Conservation (phyloP, 2,888 invertebrate species). For the Autographa gamma region DNA sequence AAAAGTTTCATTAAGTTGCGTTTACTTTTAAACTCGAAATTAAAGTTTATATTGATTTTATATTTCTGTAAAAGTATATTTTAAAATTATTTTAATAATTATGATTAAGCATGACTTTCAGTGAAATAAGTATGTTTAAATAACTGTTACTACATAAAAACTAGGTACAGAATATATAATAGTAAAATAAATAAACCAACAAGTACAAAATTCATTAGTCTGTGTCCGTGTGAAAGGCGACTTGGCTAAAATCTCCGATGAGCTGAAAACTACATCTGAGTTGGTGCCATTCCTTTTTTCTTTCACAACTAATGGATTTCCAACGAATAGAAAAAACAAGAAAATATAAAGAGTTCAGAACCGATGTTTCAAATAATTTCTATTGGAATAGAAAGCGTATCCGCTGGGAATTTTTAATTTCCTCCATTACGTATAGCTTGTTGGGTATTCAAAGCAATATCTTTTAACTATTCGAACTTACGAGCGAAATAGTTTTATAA, state of each 20-base stretch:
- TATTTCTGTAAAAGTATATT: no score
- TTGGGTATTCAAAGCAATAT: slow-evolving; percentile 30
- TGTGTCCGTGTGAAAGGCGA: slow-evolving; percentile 44
- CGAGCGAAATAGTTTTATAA: not conserved
- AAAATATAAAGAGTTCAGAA: slow-evolving; percentile 58
- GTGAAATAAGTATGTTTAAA: not conserved
- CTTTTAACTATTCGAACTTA: slow-evolving; percentile 39
- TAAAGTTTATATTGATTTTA: no score
- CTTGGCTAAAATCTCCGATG: slow-evolving; percentile 67
- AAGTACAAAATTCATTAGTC: slow-evolving; percentile 53
- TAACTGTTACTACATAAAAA: not conserved
- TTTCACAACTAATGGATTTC: slow-evolving; percentile 74
- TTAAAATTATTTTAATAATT: no score
- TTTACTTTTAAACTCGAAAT: no score
- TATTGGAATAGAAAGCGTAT: slow-evolving; percentile 65
- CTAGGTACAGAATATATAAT: slow-evolving; percentile 5
- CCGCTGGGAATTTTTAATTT: slow-evolving; percentile 70
- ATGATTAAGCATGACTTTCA: no score
- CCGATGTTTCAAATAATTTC: slow-evolving; percentile 70
- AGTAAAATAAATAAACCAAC: slow-evolving; percentile 17
- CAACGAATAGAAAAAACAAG: slow-evolving; percentile 62
- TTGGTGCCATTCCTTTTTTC: slow-evolving; percentile 61
- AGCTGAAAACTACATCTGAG: slow-evolving; percentile 70
- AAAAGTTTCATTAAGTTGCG: not conserved
- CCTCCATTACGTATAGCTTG: slow-evolving; percentile 32